Evolutionary conservation across 2,113 vertebrate genomes (phyloP).

Genomic region (Carassius gibelio): DNA sequence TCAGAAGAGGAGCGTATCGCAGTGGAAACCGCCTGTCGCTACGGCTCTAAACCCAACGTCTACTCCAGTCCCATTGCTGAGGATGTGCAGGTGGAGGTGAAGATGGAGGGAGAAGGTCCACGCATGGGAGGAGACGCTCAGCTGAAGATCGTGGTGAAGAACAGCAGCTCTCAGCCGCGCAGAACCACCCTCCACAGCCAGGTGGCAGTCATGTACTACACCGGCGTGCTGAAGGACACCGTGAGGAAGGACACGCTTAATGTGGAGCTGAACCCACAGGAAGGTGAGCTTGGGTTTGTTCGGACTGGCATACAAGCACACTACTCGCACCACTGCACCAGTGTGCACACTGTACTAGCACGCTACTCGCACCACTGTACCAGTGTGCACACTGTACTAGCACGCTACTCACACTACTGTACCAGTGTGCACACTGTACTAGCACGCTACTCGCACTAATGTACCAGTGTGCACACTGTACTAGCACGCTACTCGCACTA

Average conservation of each 20-base stretch:
- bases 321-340: not conserved
- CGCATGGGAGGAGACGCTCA: slow-evolving; percentile 79
- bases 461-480: too few relatives aligned
- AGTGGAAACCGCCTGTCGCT: slow-evolving; percentile 83
- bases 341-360: too few relatives aligned
- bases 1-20: slow-evolving; percentile 84
- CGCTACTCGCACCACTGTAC: too few relatives aligned
- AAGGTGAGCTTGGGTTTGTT: slow-evolving; percentile 69
- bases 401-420: too few relatives aligned
- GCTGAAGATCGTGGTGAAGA: slow-evolving; percentile 76
- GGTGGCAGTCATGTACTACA: slow-evolving; percentile 86
- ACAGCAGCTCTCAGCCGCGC: slow-evolving; percentile 73
- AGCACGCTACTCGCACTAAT: too few relatives aligned
- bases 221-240: slow-evolving; percentile 78
- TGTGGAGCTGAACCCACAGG: slow-evolving; percentile 71
- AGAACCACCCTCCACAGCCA: slow-evolving; percentile 79
- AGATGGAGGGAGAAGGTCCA: slow-evolving; percentile 82
- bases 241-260: slow-evolving; percentile 79
- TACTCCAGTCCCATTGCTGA: slow-evolving; percentile 71
- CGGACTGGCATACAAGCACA: not conserved
- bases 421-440: too few relatives aligned
- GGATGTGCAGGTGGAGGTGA: slow-evolving; percentile 77
- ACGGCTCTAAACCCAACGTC: slow-evolving; percentile 80
- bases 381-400: too few relatives aligned
- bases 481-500: too few relatives aligned